Conservation (phyloP, 2,113 vertebrate genomes). For the Procavia capensis region DNA sequence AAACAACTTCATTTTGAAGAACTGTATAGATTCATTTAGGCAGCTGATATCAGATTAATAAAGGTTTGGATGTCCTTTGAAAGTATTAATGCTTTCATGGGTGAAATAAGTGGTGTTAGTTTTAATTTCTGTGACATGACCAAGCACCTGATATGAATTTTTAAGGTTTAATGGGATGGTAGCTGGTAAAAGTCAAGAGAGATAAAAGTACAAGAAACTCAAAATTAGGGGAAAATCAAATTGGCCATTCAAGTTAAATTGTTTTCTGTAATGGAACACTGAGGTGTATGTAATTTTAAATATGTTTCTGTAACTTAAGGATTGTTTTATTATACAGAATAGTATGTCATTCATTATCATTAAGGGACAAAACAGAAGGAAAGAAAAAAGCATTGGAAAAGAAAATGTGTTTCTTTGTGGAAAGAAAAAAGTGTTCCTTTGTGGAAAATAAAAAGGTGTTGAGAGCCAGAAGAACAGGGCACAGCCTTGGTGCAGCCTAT, state of each 20-base stretch:
- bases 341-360: background rate
- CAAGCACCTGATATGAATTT: slow-evolving; percentile 50
- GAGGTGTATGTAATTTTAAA: background rate
- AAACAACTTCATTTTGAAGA: slow-evolving; percentile 75
- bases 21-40: slow-evolving; percentile 44
- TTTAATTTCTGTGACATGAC: slow-evolving; percentile 59
- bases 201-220: background rate
- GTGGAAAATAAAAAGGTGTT: too few relatives aligned
- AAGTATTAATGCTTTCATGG: slow-evolving; percentile 66
- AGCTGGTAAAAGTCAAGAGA: background rate
- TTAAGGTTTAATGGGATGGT: background rate
- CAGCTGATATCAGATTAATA: slow-evolving; percentile 67
- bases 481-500: background rate
- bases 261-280: background rate
- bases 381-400: background rate
- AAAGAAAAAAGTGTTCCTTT: too few relatives aligned
- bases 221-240: background rate
- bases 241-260: background rate
- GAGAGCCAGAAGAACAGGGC: background rate
- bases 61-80: slow-evolving; percentile 34
- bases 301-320: background rate
- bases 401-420: too few relatives aligned
- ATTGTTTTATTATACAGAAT: background rate
- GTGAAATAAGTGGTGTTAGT: slow-evolving; percentile 71
- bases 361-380: background rate